phyloP scores from a whole-genome alignment of 2,113 vertebrate genomes.

The Symphodus melops region DNA sequence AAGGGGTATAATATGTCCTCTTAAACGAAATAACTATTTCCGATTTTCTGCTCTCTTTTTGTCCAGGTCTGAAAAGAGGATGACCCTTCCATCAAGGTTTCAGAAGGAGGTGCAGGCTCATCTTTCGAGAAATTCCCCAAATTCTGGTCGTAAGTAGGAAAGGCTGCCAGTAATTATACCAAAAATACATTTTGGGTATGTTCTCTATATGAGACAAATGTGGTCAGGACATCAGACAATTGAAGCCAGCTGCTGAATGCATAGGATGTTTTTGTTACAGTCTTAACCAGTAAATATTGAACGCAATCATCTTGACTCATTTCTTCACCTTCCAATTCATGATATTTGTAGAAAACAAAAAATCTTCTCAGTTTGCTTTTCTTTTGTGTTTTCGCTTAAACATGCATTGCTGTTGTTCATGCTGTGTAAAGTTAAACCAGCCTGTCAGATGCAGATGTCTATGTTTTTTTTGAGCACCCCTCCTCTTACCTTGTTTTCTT shows the following conservation, averaged over 20 bases:
- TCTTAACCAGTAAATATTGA: too few species aligned
- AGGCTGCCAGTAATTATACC: not conserved
- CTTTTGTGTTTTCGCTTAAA: too few species aligned
- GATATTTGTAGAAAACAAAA: not conserved
- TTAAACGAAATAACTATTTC: not conserved
- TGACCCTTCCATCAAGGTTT: constrained; percentile 79
- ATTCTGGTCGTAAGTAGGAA: constrained; percentile 72
- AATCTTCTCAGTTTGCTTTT: not conserved
- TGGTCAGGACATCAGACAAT: too few species aligned
- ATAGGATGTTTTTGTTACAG: too few species aligned
- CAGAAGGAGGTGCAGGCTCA: constrained; percentile 84
- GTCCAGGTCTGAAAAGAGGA: constrained; percentile 82
- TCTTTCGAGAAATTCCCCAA: constrained; percentile 80
- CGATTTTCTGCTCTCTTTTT: constrained; percentile 27
- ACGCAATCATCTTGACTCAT: too few species aligned
- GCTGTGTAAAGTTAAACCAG: constrained; percentile 51
- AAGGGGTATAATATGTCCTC: too few species aligned
- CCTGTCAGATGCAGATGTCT: too few species aligned
- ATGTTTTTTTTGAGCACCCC: too few species aligned
- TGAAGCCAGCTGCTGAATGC: too few species aligned
- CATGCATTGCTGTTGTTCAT: not conserved
- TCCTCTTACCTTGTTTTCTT: too few species aligned
- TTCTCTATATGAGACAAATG: not conserved
- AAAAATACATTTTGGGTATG: constrained; percentile 14
- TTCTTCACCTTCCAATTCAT: not conserved